phyloP scores from a whole-genome alignment of 2,888 invertebrate species.

The Dynastes tityus region DNA sequence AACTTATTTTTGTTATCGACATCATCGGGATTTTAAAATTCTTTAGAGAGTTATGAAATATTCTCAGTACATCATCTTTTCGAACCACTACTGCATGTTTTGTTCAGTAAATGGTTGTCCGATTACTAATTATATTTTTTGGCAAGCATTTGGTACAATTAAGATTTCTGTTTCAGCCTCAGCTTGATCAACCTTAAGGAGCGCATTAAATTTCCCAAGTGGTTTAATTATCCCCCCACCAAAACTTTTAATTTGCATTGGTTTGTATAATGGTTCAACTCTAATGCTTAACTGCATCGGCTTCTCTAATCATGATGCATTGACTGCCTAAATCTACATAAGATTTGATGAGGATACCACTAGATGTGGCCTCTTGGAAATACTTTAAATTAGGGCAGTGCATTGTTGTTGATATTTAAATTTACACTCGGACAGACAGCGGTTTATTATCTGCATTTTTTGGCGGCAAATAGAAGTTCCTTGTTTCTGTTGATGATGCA shows the following conservation, averaged over 20 bases:
- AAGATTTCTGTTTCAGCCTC: constrained; percentile 11
- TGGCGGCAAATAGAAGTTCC: too few species aligned
- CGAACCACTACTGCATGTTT: not conserved
- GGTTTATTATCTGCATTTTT: too few species aligned
- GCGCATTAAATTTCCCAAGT: not conserved
- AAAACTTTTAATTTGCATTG: not conserved
- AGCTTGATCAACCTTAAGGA: constrained; percentile 20
- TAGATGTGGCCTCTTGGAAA: constrained; percentile 11
- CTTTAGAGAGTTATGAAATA: not conserved
- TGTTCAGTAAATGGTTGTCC: constrained; percentile 15
- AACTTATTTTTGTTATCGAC: not conserved
- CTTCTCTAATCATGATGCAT: constrained; percentile 9
- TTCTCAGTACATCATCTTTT: not conserved
- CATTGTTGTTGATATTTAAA: too few species aligned
- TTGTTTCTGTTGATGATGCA: too few species aligned
- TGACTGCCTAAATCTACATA: constrained; percentile 20
- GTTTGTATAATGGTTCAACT: not conserved
- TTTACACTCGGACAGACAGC: too few species aligned
- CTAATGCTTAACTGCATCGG: not conserved
- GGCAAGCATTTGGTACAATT: not conserved
- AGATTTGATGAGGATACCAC: constrained; percentile 7
- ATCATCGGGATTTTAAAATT: not conserved
- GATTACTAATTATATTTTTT: not conserved
- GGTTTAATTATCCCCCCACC: not conserved
- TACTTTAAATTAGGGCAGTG: constrained; percentile 41